Evolutionary conservation across 2,888 invertebrate genomes (phyloP).

Genomic region (Synanthedon formicaeformis): DNA sequence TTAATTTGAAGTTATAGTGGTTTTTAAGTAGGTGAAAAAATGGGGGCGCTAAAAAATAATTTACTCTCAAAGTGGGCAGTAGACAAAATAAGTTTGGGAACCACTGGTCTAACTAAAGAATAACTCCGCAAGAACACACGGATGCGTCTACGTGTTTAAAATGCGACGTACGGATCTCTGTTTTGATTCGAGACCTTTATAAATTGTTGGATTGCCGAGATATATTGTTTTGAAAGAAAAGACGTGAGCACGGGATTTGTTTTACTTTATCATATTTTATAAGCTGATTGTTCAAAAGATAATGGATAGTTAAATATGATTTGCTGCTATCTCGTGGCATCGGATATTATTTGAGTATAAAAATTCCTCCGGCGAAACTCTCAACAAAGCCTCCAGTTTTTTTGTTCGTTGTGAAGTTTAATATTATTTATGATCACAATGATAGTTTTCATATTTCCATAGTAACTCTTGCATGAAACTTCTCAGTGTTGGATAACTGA

Average conservation of each 20-base stretch:
- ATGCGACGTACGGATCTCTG: slow-evolving; percentile 20
- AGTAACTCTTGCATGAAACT: slow-evolving; percentile 19
- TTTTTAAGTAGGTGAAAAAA: no score
- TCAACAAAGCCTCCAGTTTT: not conserved
- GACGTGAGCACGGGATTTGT: slow-evolving; percentile 18
- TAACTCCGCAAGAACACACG: slow-evolving; percentile 7
- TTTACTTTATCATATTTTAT: slow-evolving; percentile 10
- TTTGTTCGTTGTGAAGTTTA: not conserved
- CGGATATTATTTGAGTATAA: slow-evolving; percentile 1
- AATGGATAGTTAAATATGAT: slow-evolving; percentile 16
- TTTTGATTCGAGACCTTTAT: slow-evolving; percentile 31
- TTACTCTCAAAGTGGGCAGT: no score
- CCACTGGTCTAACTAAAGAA: no score
- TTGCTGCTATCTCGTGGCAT: slow-evolving; percentile 4
- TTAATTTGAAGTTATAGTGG: no score
- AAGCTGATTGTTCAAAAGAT: slow-evolving; percentile 14
- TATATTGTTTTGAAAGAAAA: slow-evolving; percentile 27
- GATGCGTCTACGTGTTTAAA: slow-evolving; percentile 15
- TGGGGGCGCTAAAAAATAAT: no score
- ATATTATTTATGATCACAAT: not conserved
- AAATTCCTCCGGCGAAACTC: not conserved
- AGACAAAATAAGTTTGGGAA: no score
- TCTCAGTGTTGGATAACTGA: slow-evolving; percentile 21
- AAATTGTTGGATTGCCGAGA: slow-evolving; percentile 30
- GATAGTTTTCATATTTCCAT: slow-evolving; percentile 2